phyloP scores from a whole-genome alignment of 2,797 vertebrate genomes.

The Acropternis orthonyx region DNA sequence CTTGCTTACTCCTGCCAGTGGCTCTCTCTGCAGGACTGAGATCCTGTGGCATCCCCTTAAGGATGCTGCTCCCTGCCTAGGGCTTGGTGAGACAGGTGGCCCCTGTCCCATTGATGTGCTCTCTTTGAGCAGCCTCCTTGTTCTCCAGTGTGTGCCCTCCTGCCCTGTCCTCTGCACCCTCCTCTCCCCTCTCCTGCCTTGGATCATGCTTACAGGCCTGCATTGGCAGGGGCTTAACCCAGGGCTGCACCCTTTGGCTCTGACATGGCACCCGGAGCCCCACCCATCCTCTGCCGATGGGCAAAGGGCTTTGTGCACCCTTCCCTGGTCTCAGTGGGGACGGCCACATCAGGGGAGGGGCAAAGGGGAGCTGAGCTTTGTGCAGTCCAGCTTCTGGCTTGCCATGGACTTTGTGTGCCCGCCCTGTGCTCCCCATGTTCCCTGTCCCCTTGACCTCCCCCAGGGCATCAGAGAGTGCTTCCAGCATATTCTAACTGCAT shows the following conservation, averaged over 20 bases:
- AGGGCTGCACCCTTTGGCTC: background rate
- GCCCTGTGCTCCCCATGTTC: fast-evolving
- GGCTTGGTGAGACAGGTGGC: fast-evolving
- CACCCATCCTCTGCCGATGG: background rate
- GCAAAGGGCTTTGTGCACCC: background rate
- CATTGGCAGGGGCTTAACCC: fast-evolving
- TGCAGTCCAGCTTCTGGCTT: background rate
- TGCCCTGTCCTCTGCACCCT: background rate
- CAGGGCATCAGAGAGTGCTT: fast-evolving
- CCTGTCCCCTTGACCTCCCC: background rate
- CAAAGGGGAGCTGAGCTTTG: fast-evolving
- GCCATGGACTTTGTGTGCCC: fast-evolving
- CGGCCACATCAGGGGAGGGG: fast-evolving
- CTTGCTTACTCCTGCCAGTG: background rate
- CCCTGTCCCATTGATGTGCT: fast-evolving
- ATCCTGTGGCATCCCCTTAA: fast-evolving
- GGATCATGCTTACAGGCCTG: fast-evolving
- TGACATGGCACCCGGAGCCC: background rate
- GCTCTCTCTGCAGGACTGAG: background rate
- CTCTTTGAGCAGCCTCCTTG: fast-evolving
- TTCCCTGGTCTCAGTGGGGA: fast-evolving
- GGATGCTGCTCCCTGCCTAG: background rate
- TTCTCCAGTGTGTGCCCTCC: background rate
- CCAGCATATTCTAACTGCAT: background rate
- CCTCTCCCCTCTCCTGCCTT: background rate